These are phyloP conservation scores for zebrafish (Danio rerio) DNA, from an alignment of 2,113 vertebrate species.

Conservation along the genomic window DNA sequence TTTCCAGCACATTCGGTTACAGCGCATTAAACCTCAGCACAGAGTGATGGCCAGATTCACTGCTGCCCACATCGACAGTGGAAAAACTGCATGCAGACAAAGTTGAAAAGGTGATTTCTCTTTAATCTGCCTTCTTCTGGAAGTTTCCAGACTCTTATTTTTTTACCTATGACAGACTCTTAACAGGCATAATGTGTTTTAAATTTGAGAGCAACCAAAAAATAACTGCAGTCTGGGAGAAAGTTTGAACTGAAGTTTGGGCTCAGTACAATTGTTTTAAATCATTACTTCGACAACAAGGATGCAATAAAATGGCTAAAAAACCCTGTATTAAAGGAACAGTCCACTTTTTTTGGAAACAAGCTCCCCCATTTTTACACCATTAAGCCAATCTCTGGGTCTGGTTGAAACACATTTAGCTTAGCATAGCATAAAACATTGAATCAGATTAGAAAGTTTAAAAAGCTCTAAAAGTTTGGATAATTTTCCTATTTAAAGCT, in stretches of 20 bases:
- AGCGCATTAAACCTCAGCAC: not conserved
- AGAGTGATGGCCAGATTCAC: constrained; percentile 13
- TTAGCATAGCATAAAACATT: too few relatives aligned
- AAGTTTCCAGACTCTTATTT: constrained; percentile 6
- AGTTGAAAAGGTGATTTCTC: constrained; percentile 1
- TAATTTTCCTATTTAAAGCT: too few relatives aligned
- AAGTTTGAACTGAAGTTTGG: too few relatives aligned
- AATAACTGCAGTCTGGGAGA: not conserved
- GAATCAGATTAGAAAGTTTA: too few relatives aligned
- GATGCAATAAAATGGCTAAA: not conserved
- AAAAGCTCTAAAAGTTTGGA: too few relatives aligned
- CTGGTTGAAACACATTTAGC: too few relatives aligned
- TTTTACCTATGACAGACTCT: not conserved
- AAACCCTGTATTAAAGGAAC: too few relatives aligned
- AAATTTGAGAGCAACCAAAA: not conserved
- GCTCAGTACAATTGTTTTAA: not conserved
- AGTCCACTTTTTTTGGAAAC: too few relatives aligned
- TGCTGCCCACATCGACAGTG: constrained; percentile 1
- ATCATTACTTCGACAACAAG: not conserved
- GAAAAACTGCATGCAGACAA: constrained; percentile 5
- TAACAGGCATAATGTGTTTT: not conserved
- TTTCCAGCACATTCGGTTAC: constrained; percentile 9
- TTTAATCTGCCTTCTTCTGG: not conserved
- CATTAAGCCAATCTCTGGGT: too few relatives aligned
- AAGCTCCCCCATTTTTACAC: too few relatives aligned